These are phyloP conservation scores for Syrrhaptes paradoxus DNA, from an alignment of 2,113 vertebrate species.

Conservation along the genomic window DNA sequence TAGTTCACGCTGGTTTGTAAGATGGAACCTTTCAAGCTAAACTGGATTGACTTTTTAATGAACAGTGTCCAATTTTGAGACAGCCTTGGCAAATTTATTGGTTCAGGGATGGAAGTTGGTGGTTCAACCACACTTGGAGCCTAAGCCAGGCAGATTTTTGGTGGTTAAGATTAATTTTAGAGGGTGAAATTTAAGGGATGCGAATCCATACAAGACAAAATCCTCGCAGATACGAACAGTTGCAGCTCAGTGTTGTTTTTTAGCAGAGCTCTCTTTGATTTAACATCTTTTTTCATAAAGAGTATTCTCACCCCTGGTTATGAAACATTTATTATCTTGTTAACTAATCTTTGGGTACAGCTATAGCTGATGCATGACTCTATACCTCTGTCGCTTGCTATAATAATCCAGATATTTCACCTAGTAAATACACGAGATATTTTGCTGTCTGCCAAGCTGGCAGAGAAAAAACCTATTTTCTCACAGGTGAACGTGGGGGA, in stretches of 20 bases:
- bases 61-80: slow-evolving; percentile 17
- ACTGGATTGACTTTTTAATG: slow-evolving; percentile 44
- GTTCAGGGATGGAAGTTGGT: slow-evolving; percentile 19
- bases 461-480: not conserved
- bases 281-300: not conserved
- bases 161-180: slow-evolving; percentile 39
- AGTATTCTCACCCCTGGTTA: not conserved
- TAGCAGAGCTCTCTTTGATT: not conserved
- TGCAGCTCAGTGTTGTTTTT: not conserved
- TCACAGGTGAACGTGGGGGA: fast-evolving
- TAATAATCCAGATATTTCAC: slow-evolving; percentile 41
- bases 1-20: not conserved
- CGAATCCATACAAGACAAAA: slow-evolving; percentile 4
- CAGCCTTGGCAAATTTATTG: not conserved
- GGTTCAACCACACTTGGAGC: slow-evolving; percentile 39
- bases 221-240: not conserved
- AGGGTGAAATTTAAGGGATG: slow-evolving; percentile 25
- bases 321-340: not conserved
- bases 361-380: not conserved
- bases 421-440: slow-evolving; percentile 13
- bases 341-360: not conserved
- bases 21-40: slow-evolving; percentile 49
- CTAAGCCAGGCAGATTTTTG: not conserved
- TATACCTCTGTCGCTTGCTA: not conserved
- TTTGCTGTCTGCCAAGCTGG: not conserved